Evolutionary conservation across 2,797 vertebrate genomes (phyloP), one percentile per base, ranked within the genome.

Genomic region (Paguma larvata): DNA sequence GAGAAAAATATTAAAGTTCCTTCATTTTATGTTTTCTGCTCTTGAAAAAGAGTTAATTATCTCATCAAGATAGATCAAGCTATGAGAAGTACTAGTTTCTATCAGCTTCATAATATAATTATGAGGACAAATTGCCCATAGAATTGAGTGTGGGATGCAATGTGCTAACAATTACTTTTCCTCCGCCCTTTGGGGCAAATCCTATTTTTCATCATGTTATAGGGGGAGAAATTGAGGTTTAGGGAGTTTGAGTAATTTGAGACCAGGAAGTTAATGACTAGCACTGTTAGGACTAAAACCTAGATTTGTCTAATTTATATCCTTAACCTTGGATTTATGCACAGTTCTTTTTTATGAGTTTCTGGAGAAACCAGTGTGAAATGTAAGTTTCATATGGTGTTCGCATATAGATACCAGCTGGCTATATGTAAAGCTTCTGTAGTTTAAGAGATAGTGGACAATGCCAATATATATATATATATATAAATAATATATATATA

Each of bases 11-110:
- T 70, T 73, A 19, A 86, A 15, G 16, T 77, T 85, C 13, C 16
- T 94, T 86, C 13, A 38, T 56, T 94, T 97, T 94, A 32, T 94
- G 19, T 85, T 88, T 92, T 70, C 38, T 92, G 46, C 34, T 19
- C 5, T 93, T 94, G n/a, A 85, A 84, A 94, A 92, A 85, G 30
- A 90, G 77, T 67, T 51, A 70, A 70, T 75, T 79, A 44, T 78
- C 75, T 63, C 70, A 41, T 32, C 51, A n/a, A 53, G 53, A 51
- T 38, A 94, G 34, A 80, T 53, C 32, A 96, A 87, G 19, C 3
- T 87, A n/a, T 62, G n/a, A 53, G 53, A 97, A 70, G 56, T 21
- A 89, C 27, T 85, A 6, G 11, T 82, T 90, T 95, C 38, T 96
- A 68, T 77, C 82, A 82, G 9, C n/a, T 78, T 93, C 87, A 48